These are phyloP conservation scores for Drosophila tsacasi DNA, from an alignment of 1,140 invertebrate genomes.

Conservation along the genomic window DNA sequence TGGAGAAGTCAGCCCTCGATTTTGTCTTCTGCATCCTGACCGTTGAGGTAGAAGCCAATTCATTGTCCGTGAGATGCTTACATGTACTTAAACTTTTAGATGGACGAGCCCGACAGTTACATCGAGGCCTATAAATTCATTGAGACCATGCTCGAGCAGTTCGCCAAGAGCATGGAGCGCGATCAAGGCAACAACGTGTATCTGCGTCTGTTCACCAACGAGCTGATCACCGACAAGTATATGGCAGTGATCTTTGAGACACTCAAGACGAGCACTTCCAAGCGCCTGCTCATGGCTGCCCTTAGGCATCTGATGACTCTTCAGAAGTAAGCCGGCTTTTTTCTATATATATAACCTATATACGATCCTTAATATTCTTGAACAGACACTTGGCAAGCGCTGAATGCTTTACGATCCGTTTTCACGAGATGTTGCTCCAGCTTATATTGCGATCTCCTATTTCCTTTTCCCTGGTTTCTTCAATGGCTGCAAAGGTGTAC, in stretches of 20 bases:
- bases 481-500: conserved; percentile 51
- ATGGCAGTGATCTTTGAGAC: conserved; percentile 49
- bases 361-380: neutral
- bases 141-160: conserved; percentile 29
- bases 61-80: neutral
- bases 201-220: conserved; percentile 4
- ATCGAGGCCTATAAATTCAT: conserved; percentile 47
- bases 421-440: conserved; percentile 49
- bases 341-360: too few relatives aligned
- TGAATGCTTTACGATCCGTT: conserved; percentile 48
- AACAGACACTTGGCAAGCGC: conserved; percentile 48
- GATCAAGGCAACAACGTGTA: conserved; percentile 22
- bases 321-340: conserved; percentile 45
- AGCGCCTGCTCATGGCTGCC: conserved; percentile 29
- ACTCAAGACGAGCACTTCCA: conserved; percentile 20
- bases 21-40: conserved; percentile 45
- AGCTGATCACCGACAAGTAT: conserved; percentile 21
- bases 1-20: conserved; percentile 29
- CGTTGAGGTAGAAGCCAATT: conserved; percentile 16
- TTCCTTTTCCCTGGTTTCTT: conserved; percentile 1
- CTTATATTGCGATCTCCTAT: conserved; percentile 33
- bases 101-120: conserved; percentile 8
- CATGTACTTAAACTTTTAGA: conserved; percentile 20
- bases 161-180: conserved; percentile 10
- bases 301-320: conserved; percentile 50